A percentile compares a stretch with the other conserved stretches of the same genome.
Evolutionary conservation across 2,113 vertebrate genomes (phyloP).

Genomic region (Clupea harengus): DNA sequence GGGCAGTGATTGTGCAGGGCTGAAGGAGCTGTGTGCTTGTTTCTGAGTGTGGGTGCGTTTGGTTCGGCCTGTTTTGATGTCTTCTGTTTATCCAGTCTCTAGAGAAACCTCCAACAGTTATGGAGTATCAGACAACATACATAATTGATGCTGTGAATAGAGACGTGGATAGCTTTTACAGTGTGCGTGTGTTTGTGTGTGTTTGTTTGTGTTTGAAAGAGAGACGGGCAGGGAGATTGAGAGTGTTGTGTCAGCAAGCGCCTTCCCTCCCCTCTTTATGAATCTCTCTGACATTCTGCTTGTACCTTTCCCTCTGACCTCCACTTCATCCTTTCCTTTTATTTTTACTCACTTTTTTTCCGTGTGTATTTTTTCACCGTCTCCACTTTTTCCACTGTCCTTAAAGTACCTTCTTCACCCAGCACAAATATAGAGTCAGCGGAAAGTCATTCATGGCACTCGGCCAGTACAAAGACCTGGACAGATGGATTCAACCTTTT

Average conservation of each 20-base stretch:
- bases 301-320: neutral
- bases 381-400: neutral
- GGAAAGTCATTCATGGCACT: neutral
- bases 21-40: neutral
- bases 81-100: constrained; percentile 27
- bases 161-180: constrained; percentile 33
- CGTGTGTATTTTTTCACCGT: neutral
- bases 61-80: neutral
- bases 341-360: neutral
- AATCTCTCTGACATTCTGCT: neutral
- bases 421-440: neutral
- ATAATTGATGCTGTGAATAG: constrained; percentile 46
- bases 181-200: constrained; percentile 29
- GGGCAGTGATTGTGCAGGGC: neutral
- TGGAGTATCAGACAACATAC: constrained; percentile 43
- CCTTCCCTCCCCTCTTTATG: neutral
- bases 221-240: neutral
- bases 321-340: neutral
- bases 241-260: neutral
- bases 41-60: neutral
- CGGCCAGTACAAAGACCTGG: neutral
- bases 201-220: neutral
- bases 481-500: neutral
- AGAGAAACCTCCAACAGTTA: constrained; percentile 42
- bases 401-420: neutral